Evolutionary conservation across 2,113 vertebrate species (phyloP).

Genomic region (Poecile atricapillus): DNA sequence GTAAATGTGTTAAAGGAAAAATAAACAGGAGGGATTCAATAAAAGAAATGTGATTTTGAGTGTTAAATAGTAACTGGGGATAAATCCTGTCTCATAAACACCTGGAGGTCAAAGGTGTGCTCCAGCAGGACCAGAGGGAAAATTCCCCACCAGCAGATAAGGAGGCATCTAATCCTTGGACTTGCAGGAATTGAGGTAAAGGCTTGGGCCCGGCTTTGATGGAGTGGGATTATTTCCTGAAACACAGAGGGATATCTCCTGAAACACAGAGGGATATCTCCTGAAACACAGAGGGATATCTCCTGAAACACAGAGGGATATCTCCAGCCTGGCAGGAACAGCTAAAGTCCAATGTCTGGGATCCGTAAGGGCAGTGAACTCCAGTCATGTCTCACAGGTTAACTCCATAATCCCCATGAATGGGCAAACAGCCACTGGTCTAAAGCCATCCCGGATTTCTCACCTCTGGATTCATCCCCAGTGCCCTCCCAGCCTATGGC

Average conservation of each 20-base stretch:
- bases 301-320: not conserved
- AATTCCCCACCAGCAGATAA: conserved; percentile 1
- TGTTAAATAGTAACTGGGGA: conserved; percentile 53
- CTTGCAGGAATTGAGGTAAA: not conserved
- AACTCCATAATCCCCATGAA: not conserved
- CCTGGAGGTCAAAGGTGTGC: conserved; percentile 34
- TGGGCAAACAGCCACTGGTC: not conserved
- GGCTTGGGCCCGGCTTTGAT: not conserved
- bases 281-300: too few species aligned
- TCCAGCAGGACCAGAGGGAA: not conserved
- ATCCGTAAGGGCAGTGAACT: not conserved
- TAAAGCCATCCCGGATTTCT: not conserved
- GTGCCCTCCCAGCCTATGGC: not conserved
- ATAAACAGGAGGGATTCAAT: not conserved
- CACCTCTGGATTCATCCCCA: too few species aligned
- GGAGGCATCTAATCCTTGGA: not conserved
- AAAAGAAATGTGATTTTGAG: conserved; percentile 23
- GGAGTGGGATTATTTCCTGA: not conserved
- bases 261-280: not conserved
- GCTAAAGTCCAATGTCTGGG: not conserved
- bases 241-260: not conserved
- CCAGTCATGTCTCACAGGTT: accelerated
- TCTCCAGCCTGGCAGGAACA: not conserved
- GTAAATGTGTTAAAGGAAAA: not conserved
- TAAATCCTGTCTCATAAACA: not conserved